These are phyloP conservation scores for Eulemur albifrons DNA, from an alignment of 2,797 vertebrate species.

Conservation along the genomic window DNA sequence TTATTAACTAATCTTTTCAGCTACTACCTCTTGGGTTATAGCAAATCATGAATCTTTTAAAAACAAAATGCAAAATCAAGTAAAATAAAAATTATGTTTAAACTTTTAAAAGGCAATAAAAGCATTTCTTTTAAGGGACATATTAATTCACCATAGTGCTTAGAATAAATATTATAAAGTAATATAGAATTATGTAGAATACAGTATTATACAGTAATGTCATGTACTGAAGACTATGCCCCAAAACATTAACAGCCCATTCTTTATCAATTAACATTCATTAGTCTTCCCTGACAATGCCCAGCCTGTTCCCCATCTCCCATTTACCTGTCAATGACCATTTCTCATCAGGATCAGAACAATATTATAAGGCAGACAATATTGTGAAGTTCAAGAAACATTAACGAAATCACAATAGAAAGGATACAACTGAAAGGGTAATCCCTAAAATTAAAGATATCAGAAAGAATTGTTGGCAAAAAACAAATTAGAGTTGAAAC, in stretches of 20 bases:
- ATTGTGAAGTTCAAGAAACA: neutral
- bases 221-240: neutral
- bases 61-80: conserved; percentile 45
- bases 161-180: conserved; percentile 19
- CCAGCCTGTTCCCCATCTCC: neutral
- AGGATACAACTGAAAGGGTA: neutral
- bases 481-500: neutral
- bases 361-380: neutral
- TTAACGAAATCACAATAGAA: neutral
- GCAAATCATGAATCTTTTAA: conserved; percentile 35
- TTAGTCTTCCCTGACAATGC: neutral
- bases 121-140: neutral
- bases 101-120: conserved; percentile 40
- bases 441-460: neutral
- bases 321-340: neutral
- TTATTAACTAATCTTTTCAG: conserved; percentile 48
- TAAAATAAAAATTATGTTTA: conserved; percentile 29
- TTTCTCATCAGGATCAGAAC: neutral
- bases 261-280: neutral
- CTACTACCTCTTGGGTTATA: neutral
- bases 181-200: neutral
- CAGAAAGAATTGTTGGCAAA: conserved; percentile 27
- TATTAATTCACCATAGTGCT: neutral
- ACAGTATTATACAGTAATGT: neutral
- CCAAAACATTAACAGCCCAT: neutral